Conservation (phyloP, 2,888 invertebrate genomes). For the Phasia obesa region DNA sequence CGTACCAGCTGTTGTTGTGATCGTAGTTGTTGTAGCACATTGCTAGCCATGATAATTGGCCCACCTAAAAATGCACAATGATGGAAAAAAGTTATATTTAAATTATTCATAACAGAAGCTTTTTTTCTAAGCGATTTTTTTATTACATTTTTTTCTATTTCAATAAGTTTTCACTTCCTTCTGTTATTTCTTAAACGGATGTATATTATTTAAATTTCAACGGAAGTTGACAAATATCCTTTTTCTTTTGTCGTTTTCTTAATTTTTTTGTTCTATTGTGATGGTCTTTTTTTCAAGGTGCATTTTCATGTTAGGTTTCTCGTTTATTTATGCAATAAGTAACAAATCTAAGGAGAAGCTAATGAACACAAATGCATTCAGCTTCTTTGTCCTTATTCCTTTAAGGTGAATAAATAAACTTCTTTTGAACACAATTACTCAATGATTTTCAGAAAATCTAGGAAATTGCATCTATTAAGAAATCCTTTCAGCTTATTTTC, state of each 20-base stretch:
- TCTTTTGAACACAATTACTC: neutral
- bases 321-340: conserved; percentile 36
- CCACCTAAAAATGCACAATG: conserved; percentile 75
- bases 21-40: conserved; percentile 79
- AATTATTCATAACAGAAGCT: neutral
- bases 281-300: conserved; percentile 61
- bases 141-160: conserved; percentile 16
- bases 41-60: conserved; percentile 82
- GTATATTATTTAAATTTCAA: conserved; percentile 61
- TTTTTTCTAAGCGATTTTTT: neutral
- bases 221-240: conserved; percentile 64
- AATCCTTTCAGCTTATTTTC: conserved; percentile 47
- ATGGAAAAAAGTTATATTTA: neutral
- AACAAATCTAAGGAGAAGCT: neutral
- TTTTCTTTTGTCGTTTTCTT: conserved; percentile 25
- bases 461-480: conserved; percentile 71
- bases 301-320: conserved; percentile 17
- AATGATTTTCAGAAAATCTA: conserved; percentile 28
- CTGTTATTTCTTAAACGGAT: conserved; percentile 52
- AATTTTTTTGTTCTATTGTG: conserved; percentile 23
- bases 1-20: conserved; percentile 73
- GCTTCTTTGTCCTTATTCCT: neutral
- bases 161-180: conserved; percentile 65
- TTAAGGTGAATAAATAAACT: neutral
- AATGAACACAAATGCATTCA: neutral